Evolutionary conservation across 37 sponge, comb jelly and placozoan genomes (phyloP).

Genomic region (Lycopodina hypogea): DNA sequence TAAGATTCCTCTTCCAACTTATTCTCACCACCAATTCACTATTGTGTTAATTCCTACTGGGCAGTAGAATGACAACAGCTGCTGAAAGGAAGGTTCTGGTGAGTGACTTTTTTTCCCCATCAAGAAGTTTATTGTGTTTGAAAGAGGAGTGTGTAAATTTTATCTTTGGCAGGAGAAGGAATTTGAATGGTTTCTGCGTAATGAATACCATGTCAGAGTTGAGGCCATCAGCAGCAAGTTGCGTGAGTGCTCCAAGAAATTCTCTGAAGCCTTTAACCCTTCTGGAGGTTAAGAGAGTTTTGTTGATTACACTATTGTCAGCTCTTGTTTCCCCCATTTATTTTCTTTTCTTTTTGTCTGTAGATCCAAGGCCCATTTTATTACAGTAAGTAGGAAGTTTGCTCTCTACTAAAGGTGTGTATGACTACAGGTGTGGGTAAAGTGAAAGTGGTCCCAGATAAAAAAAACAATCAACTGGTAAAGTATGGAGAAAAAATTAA

Average conservation of each 20-base stretch:
- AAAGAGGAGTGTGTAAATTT: neutral
- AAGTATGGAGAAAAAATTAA: too few species aligned
- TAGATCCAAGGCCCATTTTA: constrained; percentile 1
- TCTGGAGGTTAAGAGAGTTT: neutral
- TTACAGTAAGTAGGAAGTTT: neutral
- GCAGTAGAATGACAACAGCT: neutral
- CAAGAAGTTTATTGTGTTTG: neutral
- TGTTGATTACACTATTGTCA: neutral
- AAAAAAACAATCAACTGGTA: too few species aligned
- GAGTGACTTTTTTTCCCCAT: neutral
- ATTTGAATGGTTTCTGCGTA: constrained; percentile 62
- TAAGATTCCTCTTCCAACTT: too few species aligned
- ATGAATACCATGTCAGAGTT: constrained; percentile 33
- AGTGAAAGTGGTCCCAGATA: too few species aligned
- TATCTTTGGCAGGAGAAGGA: constrained; percentile 43
- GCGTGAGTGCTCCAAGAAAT: constrained; percentile 46
- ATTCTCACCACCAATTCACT: too few species aligned
- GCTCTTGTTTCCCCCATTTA: too few species aligned
- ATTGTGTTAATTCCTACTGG: too few species aligned
- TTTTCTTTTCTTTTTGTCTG: neutral
- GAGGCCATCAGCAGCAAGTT: constrained; percentile 24
- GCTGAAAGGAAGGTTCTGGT: constrained; percentile 6
- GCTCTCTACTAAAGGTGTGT: too few species aligned
- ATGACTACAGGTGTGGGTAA: too few species aligned
- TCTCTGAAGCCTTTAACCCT: constrained; percentile 16